phyloP scores from a whole-genome alignment of 2,888 invertebrate genomes.

The Malachius bipustulatus region DNA sequence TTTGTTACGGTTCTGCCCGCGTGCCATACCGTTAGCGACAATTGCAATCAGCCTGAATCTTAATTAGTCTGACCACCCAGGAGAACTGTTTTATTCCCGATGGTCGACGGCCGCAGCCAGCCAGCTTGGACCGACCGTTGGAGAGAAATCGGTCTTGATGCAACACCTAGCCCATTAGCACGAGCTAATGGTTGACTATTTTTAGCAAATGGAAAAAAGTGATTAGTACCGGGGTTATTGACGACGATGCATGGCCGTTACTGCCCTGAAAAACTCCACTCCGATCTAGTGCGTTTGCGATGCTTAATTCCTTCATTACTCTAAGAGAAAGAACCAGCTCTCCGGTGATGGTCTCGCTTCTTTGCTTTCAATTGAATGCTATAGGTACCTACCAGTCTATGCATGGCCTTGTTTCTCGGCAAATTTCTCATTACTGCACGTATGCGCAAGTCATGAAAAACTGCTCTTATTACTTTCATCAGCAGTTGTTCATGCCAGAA shows the following conservation, averaged over 20 bases:
- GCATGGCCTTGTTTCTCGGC: too few species aligned
- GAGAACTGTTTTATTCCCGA: conserved; percentile 34
- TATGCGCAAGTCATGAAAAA: too few species aligned
- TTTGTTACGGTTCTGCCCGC: conserved; percentile 32
- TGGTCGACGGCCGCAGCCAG: conserved; percentile 20
- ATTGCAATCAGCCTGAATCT: conserved; percentile 41
- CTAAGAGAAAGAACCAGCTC: conserved; percentile 12
- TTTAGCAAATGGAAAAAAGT: conserved; percentile 27
- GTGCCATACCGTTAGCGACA: conserved; percentile 40
- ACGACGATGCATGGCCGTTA: too few species aligned
- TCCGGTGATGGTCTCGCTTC: too few species aligned
- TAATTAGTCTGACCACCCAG: conserved; percentile 41
- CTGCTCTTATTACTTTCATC: too few species aligned
- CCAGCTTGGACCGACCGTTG: conserved; percentile 18
- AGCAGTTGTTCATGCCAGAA: too few species aligned
- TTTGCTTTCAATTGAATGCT: too few species aligned
- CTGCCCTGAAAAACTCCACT: neutral
- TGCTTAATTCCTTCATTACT: too few species aligned
- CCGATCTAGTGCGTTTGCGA: too few species aligned
- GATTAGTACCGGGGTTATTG: conserved; percentile 5
- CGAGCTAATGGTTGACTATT: conserved; percentile 37
- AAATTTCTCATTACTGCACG: too few species aligned
- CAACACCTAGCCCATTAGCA: conserved; percentile 37
- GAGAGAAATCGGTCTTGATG: conserved; percentile 33
- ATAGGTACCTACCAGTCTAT: too few species aligned